Evolutionary conservation across 2,888 invertebrate species (phyloP).

Genomic region (Scaptomyza flava): DNA sequence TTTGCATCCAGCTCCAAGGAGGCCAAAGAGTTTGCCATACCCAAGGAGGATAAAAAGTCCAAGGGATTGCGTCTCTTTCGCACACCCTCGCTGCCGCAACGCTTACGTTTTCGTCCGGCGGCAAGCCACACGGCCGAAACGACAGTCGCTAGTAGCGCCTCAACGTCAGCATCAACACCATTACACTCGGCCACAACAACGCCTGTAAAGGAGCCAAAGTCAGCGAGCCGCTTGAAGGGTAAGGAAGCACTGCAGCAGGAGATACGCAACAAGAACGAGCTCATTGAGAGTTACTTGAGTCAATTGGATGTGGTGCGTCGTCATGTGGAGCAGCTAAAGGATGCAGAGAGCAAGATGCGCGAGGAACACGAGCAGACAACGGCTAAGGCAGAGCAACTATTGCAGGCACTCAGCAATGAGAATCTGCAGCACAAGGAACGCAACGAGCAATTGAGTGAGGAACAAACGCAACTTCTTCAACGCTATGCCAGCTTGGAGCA

Average conservation of each 20-base stretch:
- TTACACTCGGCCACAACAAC: slow-evolving; percentile 80
- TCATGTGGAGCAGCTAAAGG: slow-evolving; percentile 84
- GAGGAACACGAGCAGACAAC: slow-evolving; percentile 72
- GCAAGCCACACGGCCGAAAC: slow-evolving; percentile 45
- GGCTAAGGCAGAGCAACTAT: slow-evolving; percentile 76
- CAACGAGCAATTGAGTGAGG: slow-evolving; percentile 69
- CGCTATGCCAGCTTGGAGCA: slow-evolving; percentile 63
- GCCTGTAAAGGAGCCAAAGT: slow-evolving; percentile 83
- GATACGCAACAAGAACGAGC: slow-evolving; percentile 85
- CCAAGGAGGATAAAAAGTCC: slow-evolving; percentile 82
- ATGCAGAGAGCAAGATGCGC: slow-evolving; percentile 76
- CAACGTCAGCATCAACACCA: slow-evolving; percentile 80
- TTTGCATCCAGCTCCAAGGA: slow-evolving; percentile 81
- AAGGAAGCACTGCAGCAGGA: slow-evolving; percentile 85
- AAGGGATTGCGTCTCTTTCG: slow-evolving; percentile 82
- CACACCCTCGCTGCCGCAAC: slow-evolving; percentile 83
- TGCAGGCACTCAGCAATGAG: slow-evolving; percentile 76
- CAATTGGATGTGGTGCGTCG: slow-evolving; percentile 85
- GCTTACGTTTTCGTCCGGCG: slow-evolving; percentile 80
- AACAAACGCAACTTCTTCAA: slow-evolving; percentile 67
- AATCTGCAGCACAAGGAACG: slow-evolving; percentile 73
- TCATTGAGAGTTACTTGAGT: slow-evolving; percentile 85
- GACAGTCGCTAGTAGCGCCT: slow-evolving; percentile 43
- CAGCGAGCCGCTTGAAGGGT: slow-evolving; percentile 84
- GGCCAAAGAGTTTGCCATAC: slow-evolving; percentile 82